Conservation (phyloP, 2,888 invertebrate species). For the Lathronympha strigana region DNA sequence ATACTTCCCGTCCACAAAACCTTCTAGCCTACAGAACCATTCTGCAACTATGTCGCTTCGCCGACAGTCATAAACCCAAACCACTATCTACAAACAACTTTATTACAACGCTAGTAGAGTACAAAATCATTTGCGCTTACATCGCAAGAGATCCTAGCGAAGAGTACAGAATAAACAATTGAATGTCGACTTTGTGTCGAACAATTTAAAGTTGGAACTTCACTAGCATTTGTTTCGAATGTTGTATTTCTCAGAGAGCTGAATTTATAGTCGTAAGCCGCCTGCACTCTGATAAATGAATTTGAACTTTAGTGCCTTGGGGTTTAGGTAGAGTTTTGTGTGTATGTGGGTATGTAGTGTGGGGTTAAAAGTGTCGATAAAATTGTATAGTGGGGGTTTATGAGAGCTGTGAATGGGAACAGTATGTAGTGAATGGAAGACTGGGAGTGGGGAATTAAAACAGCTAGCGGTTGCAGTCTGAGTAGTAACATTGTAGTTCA, state of each 20-base stretch:
- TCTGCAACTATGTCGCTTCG: conserved; percentile 4
- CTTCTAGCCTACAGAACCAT: conserved; percentile 1
- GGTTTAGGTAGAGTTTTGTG: not conserved
- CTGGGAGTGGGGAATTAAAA: conserved; percentile 12
- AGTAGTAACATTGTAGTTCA: not conserved
- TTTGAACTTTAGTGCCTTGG: not conserved
- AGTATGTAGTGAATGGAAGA: not conserved
- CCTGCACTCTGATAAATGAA: not conserved
- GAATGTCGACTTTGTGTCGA: not conserved
- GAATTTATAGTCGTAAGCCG: not conserved
- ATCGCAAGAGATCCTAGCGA: not conserved
- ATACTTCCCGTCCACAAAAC: conserved; percentile 13
- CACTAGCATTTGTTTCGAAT: not conserved
- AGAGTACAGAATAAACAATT: not conserved
- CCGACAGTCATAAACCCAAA: not conserved
- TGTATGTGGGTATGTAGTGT: not conserved
- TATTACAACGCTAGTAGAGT: not conserved
- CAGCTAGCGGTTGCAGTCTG: not conserved
- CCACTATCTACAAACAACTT: not conserved
- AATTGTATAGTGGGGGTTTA: conserved; percentile 5
- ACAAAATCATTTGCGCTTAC: not conserved
- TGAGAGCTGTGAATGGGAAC: not conserved
- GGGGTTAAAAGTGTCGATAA: conserved; percentile 22
- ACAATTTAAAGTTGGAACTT: not conserved
- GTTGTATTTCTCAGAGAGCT: not conserved